Evolutionary conservation across 2,113 vertebrate genomes (phyloP), one percentile per base, ranked within the genome.

Genomic region (Dinomys branickii): DNA sequence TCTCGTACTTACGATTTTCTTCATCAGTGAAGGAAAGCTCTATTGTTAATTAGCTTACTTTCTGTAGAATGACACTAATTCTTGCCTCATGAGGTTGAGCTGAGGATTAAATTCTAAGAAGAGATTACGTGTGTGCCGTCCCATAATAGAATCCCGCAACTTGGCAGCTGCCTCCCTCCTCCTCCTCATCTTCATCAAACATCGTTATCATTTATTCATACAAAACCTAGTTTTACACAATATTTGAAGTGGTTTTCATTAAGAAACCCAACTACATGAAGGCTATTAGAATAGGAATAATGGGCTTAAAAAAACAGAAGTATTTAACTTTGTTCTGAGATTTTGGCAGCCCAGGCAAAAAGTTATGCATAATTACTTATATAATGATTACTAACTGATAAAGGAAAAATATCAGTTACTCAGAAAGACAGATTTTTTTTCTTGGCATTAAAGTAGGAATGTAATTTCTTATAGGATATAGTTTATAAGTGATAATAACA

Each of bases 291-390:
- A 85, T 35, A 93, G 28, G 77, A 90, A 81, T 80, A 81, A 88
- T 52, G 24, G 41, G 38, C 11, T 73, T 58, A 5, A 30, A 17
- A 67, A 81, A 83, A 65, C n/a, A 67, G 17, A 24, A 87, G 58
- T 89, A 58, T 77, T 97, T 77, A 41, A 96, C 90, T 89, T 94
- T 35, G 73, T 94, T 92, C 59, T 65, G 22, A 75, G 56, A 19
- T 71, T 96, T 88, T 95, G 44, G 38, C 56, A 95, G 38, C 12
- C 33, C 3, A 59, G 50, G 30, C 19, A 85, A 84, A 94, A 87
- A 56, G 47, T 47, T 88, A 94, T 88, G 20, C 41, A 88, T 75
- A 81, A 73, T 96, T 81, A 85, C 33, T 88, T 85, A 89, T 38
- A 78, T 59, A 63, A 54, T 90, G 54, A 90, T 69, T 77, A 88